A percentile compares a stretch with the other conserved stretches of the same genome.
Evolutionary conservation across 2,888 invertebrate genomes (phyloP).

Genomic region (Belgica antarctica): DNA sequence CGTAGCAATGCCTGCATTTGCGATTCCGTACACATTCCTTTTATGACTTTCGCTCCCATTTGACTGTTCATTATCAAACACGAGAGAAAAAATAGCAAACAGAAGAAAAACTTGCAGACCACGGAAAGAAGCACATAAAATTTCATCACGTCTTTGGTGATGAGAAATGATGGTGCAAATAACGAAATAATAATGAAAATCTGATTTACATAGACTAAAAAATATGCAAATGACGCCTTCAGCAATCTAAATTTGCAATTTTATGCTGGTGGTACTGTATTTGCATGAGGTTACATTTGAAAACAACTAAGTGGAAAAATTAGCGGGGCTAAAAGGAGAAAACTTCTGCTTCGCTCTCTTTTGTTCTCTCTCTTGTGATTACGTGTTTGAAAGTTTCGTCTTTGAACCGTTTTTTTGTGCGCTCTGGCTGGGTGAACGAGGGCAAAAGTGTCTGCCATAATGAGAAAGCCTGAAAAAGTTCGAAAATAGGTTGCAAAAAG

Average conservation of each 20-base stretch:
- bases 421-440: neutral
- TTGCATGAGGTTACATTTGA: constrained; percentile 25
- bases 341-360: neutral
- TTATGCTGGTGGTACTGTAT: constrained; percentile 29
- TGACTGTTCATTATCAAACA: too few species aligned
- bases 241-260: constrained; percentile 37
- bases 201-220: constrained; percentile 34
- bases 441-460: neutral
- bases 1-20: too few species aligned
- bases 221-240: constrained; percentile 34
- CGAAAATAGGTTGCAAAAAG: constrained; percentile 21
- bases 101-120: neutral
- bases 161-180: constrained; percentile 17
- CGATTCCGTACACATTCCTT: too few species aligned
- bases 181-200: constrained; percentile 36
- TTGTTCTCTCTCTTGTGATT: constrained; percentile 8
- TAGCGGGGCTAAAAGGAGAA: neutral
- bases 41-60: too few species aligned
- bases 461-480: neutral
- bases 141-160: constrained; percentile 10
- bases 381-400: constrained; percentile 14
- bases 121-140: neutral
- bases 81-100: too few species aligned
- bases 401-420: neutral
- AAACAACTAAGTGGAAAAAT: constrained; percentile 11